These are phyloP conservation scores for Thymelicus acteon DNA, from an alignment of 2,888 invertebrate species.

Conservation along the genomic window DNA sequence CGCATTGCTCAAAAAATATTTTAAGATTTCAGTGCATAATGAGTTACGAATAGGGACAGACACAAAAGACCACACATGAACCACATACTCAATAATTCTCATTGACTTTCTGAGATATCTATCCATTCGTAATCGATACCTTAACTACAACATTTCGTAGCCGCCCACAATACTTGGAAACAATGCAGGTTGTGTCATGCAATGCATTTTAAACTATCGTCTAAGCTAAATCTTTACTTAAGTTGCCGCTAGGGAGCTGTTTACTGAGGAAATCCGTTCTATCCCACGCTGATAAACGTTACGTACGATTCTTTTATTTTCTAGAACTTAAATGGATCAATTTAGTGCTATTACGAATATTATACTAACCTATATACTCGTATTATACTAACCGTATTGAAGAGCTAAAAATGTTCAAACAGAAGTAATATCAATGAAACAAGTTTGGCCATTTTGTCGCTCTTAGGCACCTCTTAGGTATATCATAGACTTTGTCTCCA, in stretches of 20 bases:
- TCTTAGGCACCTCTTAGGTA: no score
- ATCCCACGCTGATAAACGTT: slow-evolving; percentile 29
- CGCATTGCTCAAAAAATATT: no score
- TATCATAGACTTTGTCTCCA: no score
- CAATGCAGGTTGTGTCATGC: slow-evolving; percentile 46
- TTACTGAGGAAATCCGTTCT: slow-evolving; percentile 37
- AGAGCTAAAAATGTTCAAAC: neutral
- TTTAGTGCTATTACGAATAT: neutral
- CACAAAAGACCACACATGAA: no score
- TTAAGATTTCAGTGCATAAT: no score
- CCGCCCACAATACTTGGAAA: slow-evolving; percentile 29
- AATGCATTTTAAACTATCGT: slow-evolving; percentile 59
- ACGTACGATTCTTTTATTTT: slow-evolving; percentile 20
- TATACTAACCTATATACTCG: no score
- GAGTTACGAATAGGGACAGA: no score
- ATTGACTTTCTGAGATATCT: neutral
- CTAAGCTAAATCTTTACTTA: slow-evolving; percentile 38
- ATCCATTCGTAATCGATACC: slow-evolving; percentile 4
- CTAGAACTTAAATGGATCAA: neutral
- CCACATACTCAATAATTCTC: no score
- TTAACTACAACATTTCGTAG: slow-evolving; percentile 4
- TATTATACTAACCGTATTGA: neutral
- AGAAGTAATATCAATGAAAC: neutral
- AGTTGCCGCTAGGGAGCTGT: slow-evolving; percentile 30
- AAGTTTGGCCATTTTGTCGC: no score